A percentile compares a stretch with the other conserved stretches of the same genome.
Conservation (phyloP, 2,113 vertebrate species). For the Murina feae region DNA sequence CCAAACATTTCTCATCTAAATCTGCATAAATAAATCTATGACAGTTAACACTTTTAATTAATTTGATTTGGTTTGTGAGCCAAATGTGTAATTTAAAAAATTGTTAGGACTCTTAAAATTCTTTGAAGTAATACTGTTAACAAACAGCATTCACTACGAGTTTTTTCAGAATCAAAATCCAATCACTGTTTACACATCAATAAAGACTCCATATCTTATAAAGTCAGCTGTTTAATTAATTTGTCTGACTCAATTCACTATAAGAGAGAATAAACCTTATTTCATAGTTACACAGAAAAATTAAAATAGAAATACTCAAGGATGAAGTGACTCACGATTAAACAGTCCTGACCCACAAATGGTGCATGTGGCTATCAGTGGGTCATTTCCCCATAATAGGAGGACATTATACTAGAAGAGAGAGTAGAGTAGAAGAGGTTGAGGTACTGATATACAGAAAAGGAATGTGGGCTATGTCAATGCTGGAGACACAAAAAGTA, state of each 20-base stretch:
- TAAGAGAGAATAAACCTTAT: neutral
- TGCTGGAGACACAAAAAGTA: neutral
- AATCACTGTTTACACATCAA: neutral
- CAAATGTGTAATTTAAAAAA: neutral
- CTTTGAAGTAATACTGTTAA: neutral
- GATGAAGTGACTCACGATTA: neutral
- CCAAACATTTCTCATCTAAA: neutral
- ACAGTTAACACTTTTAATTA: constrained; percentile 2
- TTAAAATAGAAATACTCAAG: neutral
- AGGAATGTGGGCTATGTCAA: neutral
- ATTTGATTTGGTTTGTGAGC: neutral
- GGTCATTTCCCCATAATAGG: neutral
- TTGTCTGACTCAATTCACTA: neutral
- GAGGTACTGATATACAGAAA: neutral
- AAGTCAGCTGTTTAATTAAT: neutral
- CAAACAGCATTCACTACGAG: neutral
- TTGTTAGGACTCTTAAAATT: neutral
- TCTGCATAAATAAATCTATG: no score
- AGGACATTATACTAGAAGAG: neutral
- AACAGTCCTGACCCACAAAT: neutral
- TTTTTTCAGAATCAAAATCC: neutral
- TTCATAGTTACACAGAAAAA: neutral
- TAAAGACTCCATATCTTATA: neutral
- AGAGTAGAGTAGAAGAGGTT: neutral
- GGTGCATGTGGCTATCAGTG: neutral